These are phyloP conservation scores for Lucilia cuprina DNA, from an alignment of 1,140 invertebrate genomes.

Conservation along the genomic window DNA sequence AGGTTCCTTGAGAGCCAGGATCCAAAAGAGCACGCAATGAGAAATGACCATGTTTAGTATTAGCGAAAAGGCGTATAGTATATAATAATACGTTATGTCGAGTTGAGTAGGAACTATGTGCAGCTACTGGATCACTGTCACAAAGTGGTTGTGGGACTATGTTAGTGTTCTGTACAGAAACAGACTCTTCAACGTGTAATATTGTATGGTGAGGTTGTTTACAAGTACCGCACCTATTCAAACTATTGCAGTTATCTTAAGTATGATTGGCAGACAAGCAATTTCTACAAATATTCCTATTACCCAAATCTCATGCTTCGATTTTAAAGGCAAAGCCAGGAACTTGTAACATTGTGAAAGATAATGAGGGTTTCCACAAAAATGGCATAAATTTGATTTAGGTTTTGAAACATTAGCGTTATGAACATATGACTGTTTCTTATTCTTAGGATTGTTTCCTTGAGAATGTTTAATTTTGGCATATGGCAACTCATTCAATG, in stretches of 20 bases:
- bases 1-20: slow-evolving; percentile 17
- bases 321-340: neutral
- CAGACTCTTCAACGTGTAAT: neutral
- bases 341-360: neutral
- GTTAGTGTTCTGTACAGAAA: neutral
- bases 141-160: neutral
- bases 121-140: neutral
- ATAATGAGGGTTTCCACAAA: neutral
- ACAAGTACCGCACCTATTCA: neutral
- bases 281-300: neutral
- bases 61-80: neutral
- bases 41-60: neutral
- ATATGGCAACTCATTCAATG: neutral
- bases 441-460: neutral
- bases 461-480: neutral
- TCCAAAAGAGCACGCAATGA: slow-evolving; percentile 12
- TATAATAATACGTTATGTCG: neutral
- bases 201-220: neutral
- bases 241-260: neutral
- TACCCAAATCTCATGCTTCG: neutral
- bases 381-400: neutral
- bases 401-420: neutral
- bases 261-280: neutral
- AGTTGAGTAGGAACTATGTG: neutral
- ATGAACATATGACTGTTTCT: too few relatives aligned